Percentiles rank a stretch among this genome's conserved stretches.
These are phyloP conservation scores for Schrankia costaestrigalis DNA, from an alignment of 2,888 invertebrate species.

Conservation along the genomic window DNA sequence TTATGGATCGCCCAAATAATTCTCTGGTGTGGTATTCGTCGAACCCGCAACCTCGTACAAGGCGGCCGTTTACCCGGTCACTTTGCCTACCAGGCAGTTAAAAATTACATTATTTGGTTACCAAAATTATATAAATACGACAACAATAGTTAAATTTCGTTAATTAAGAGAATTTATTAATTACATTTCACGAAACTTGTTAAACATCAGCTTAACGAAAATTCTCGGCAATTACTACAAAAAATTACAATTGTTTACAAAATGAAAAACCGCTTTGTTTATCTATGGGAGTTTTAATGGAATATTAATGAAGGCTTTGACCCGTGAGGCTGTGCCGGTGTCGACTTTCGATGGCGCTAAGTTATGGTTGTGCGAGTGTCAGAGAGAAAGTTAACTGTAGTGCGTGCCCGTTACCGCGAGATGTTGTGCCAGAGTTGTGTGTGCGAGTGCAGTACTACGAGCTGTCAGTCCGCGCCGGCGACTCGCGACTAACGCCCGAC, in stretches of 20 bases:
- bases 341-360: conserved; percentile 75
- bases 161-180: no score
- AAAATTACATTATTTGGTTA: no score
- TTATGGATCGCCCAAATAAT: no score
- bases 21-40: no score
- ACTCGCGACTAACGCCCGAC: conserved; percentile 7
- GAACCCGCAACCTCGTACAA: no score
- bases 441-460: conserved; percentile 22
- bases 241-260: conserved; percentile 8
- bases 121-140: no score
- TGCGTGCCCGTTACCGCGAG: conserved; percentile 69
- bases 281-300: conserved; percentile 26
- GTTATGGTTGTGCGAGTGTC: conserved; percentile 56
- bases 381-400: conserved; percentile 80
- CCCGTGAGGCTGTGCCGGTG: conserved; percentile 58
- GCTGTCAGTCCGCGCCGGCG: conserved; percentile 37
- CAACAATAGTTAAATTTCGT: no score
- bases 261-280: conserved; percentile 15
- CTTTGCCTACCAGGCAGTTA: no score
- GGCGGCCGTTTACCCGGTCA: no score
- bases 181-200: no score
- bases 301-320: conserved; percentile 66
- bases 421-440: conserved; percentile 16
- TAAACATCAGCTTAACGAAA: no score
- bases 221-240: no score